A percentile compares a stretch with the other conserved stretches of the same genome.
phyloP scores from a whole-genome alignment of 2,113 vertebrate genomes.

The Pipa parva region DNA sequence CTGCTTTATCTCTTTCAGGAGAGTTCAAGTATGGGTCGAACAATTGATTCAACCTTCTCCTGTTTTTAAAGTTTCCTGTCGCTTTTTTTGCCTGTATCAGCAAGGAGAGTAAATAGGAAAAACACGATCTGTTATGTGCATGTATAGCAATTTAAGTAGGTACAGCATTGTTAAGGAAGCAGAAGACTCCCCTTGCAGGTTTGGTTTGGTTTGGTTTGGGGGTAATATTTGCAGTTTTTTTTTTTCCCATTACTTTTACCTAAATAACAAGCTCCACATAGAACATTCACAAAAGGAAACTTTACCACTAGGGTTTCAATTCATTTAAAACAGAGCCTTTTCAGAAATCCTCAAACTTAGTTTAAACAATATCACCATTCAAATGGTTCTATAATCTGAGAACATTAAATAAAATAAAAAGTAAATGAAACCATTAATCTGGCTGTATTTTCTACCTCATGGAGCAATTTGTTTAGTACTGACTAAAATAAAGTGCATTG shows the following conservation, averaged over 20 bases:
- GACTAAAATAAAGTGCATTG: slow-evolving; percentile 63
- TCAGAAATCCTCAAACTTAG: slow-evolving; percentile 27
- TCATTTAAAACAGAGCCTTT: too few relatives aligned
- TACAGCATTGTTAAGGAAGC: slow-evolving; percentile 18
- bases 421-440: slow-evolving; percentile 66
- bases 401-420: slow-evolving; percentile 51
- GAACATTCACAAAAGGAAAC: too few relatives aligned
- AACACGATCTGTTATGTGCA: slow-evolving; percentile 70
- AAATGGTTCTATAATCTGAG: slow-evolving; percentile 45
- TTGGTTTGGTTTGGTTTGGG: neutral
- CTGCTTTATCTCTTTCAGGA: slow-evolving; percentile 83
- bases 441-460: slow-evolving; percentile 63
- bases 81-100: slow-evolving; percentile 91
- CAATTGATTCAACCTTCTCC: slow-evolving; percentile 87
- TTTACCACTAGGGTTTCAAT: too few relatives aligned
- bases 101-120: slow-evolving; percentile 74
- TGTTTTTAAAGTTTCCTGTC: slow-evolving; percentile 87
- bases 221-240: too few relatives aligned
- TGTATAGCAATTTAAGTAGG: neutral
- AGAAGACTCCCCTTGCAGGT: slow-evolving; percentile 6
- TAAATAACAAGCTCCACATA: too few relatives aligned
- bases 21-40: slow-evolving; percentile 95
- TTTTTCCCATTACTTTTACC: too few relatives aligned
- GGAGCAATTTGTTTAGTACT: slow-evolving; percentile 65
- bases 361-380: slow-evolving; percentile 48